Evolutionary conservation across 2,888 invertebrate genomes (phyloP).

Genomic region (Boloria euphrosyne): DNA sequence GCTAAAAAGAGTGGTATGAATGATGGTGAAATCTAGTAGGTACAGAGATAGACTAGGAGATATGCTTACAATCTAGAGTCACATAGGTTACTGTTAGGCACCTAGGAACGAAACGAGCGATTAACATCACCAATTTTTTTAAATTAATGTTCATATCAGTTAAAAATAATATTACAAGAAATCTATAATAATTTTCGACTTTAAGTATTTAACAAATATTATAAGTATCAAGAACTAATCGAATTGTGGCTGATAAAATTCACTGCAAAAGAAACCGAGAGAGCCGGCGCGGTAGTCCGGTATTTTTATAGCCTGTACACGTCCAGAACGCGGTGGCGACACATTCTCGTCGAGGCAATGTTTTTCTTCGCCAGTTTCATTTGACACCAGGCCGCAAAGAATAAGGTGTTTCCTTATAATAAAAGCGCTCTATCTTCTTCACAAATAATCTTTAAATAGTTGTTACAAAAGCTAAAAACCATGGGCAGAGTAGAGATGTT

Average conservation of each 20-base stretch:
- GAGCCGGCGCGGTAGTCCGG: slow-evolving; percentile 62
- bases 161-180: not conserved
- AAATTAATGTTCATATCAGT: no score
- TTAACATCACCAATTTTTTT: no score
- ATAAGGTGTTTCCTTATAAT: slow-evolving; percentile 75
- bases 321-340: slow-evolving; percentile 77
- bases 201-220: slow-evolving; percentile 52
- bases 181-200: slow-evolving; percentile 10
- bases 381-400: slow-evolving; percentile 72
- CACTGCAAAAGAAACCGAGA: slow-evolving; percentile 75
- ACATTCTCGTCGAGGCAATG: slow-evolving; percentile 76
- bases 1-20: no score
- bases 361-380: slow-evolving; percentile 79
- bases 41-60: no score
- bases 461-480: no score
- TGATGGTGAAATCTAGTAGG: no score
- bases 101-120: no score
- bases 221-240: slow-evolving; percentile 64
- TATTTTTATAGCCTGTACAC: slow-evolving; percentile 80
- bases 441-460: slow-evolving; percentile 49
- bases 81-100: no score
- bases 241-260: slow-evolving; percentile 75
- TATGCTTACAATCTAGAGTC: no score
- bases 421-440: slow-evolving; percentile 72
- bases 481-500: no score